phyloP scores from a whole-genome alignment of 1,140 invertebrate species.

The Heliothis virescens region DNA sequence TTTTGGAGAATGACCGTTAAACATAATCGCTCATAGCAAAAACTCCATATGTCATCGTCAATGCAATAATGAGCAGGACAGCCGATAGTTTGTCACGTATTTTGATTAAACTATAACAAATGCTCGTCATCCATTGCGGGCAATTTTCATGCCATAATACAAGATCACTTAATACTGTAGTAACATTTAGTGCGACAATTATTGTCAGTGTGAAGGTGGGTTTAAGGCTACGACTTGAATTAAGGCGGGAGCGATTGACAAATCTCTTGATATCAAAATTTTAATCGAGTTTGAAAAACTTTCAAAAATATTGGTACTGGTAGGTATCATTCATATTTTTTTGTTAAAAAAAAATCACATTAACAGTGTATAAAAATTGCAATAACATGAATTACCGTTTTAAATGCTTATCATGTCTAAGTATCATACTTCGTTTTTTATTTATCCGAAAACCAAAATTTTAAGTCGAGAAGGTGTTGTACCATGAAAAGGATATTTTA shows the following conservation, averaged over 20 bases:
- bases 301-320: no score
- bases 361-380: no score
- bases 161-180: conserved; percentile 29
- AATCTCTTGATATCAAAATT: background rate
- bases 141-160: conserved; percentile 20
- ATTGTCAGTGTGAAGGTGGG: conserved; percentile 28
- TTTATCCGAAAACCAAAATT: no score
- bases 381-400: no score
- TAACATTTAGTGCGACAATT: conserved; percentile 17
- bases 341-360: no score
- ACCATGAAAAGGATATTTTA: no score
- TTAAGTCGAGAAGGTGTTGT: no score
- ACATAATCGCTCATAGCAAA: background rate
- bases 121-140: conserved; percentile 27
- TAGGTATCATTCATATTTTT: no score
- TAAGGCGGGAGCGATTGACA: background rate
- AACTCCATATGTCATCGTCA: background rate
- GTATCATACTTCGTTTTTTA: no score
- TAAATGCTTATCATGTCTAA: no score
- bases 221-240: background rate
- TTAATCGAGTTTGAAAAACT: no score
- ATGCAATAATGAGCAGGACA: background rate
- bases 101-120: conserved; percentile 27
- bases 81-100: conserved; percentile 13
- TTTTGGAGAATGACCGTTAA: no score